phyloP scores from a whole-genome alignment of 2,113 vertebrate species.

The Nothocercus julius region DNA sequence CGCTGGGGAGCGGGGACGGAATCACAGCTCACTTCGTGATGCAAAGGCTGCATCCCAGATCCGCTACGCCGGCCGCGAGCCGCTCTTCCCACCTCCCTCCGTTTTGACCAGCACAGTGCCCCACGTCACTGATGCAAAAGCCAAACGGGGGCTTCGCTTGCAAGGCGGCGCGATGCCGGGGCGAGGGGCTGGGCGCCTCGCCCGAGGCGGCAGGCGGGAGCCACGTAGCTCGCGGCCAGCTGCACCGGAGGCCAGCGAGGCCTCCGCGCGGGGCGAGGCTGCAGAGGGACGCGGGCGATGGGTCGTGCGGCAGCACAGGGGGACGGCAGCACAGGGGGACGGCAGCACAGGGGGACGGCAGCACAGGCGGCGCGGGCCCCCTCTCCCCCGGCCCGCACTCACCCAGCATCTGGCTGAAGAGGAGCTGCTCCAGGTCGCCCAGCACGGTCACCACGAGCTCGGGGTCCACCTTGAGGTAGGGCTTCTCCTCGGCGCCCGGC shows the following conservation, averaged over 20 bases:
- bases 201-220: background rate
- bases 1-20: too few relatives aligned
- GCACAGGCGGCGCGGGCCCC: too few relatives aligned
- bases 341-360: too few relatives aligned
- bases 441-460: constrained; percentile 96
- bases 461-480: constrained; percentile 95
- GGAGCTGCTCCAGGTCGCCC: constrained; percentile 95
- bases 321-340: too few relatives aligned
- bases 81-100: background rate
- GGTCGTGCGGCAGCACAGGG: too few relatives aligned
- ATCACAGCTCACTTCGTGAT: too few relatives aligned
- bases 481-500: constrained; percentile 82
- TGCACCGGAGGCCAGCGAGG: background rate
- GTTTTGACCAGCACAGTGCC: background rate
- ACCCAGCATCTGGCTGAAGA: constrained; percentile 98
- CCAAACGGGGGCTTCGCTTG: background rate
- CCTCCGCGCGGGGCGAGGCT: background rate
- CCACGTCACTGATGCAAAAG: too few relatives aligned
- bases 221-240: background rate
- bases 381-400: constrained; percentile 66
- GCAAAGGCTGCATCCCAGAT: too few relatives aligned
- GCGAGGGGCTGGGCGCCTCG: background rate
- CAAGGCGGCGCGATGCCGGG: background rate
- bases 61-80: too few relatives aligned
- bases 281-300: too few relatives aligned